Percentiles rank a stretch among this genome's conserved stretches.
Evolutionary conservation across 2,797 vertebrate genomes (phyloP).

Genomic region (Tauraco hartlaubi): DNA sequence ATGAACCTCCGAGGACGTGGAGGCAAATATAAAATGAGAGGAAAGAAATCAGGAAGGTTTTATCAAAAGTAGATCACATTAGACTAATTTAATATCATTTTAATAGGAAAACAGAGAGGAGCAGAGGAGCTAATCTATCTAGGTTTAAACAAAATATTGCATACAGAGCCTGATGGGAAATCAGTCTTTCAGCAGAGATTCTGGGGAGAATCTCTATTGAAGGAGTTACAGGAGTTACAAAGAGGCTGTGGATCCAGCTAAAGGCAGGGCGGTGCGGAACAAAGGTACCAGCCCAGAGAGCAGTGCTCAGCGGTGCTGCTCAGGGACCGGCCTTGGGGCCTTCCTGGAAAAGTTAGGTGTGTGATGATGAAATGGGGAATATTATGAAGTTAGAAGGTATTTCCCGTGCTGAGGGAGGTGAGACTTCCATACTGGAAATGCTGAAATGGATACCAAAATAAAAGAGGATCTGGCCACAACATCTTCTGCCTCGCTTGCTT

Average conservation of each 20-base stretch:
- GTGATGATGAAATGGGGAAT: background rate
- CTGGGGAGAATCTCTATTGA: background rate
- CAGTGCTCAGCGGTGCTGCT: background rate
- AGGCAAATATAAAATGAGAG: slow-evolving; percentile 4
- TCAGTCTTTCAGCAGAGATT: background rate
- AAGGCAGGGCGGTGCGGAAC: background rate
- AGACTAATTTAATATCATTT: slow-evolving; percentile 59
- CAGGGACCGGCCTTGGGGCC: background rate
- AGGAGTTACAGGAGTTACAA: background rate
- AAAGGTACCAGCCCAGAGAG: background rate
- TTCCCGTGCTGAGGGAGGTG: background rate
- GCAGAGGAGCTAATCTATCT: slow-evolving; percentile 37
- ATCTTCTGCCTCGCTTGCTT: fast-evolving
- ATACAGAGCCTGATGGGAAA: slow-evolving; percentile 35
- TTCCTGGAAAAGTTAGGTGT: background rate
- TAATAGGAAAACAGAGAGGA: slow-evolving; percentile 48
- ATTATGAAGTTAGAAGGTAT: background rate
- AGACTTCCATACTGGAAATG: background rate
- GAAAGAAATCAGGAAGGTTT: background rate
- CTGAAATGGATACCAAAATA: background rate
- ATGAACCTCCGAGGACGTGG: background rate
- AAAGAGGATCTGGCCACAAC: background rate
- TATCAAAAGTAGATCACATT: slow-evolving; percentile 48
- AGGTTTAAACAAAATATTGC: slow-evolving; percentile 50
- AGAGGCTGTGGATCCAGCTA: background rate